Base-by-base conservation (phyloP, 2,888 invertebrate genomes). In the Leptinotarsa peninsularis region DNA sequence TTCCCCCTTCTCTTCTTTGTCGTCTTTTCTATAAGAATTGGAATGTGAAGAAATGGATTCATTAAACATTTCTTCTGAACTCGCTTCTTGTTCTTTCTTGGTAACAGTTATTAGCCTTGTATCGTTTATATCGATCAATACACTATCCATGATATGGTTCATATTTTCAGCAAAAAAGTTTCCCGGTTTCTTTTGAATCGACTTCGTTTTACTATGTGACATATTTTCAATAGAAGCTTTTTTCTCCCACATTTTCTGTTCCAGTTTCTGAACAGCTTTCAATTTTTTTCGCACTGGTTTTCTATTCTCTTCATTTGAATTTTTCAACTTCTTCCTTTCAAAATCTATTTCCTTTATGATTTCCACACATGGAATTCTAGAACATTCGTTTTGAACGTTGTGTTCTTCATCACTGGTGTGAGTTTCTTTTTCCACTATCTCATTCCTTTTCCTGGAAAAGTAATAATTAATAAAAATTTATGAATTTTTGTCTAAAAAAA, bases 71-170 rank as follows among this genome's bases (percentile, higher is more conserved):
- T 54, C n/a, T 58, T n/a, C 58, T 58, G 58, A 58, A 58, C 58
- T 58, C n/a, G 5, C 21, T 27, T 33, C 15, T 63, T 15, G 3
- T 63, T 33, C 63, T 17, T 63, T 63, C 15, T 33, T 33, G 15
- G 5, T 17, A 27, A 33, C 33, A 17, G n/a, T 15, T 3, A 63
- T 33, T 43, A 33, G 15, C 10, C 33, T 43, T 63, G 63, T 18
- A 15, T 63, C n/a, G 10, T 17, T 63, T n/a, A 63, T 27, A 63
- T 63, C 43, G 17, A 63, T 17, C 33, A 63, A 33, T 27, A 63
- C 63, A 43, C 5, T 63, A 17, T 63, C n/a, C 27, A 63, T 63
- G 63, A 63, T 63, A 43, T 63, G 27, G 17, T 63, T 33, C 63
- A 63, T 63, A 33, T 63, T 15, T 7, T 63, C 63, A 7, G 33